Percentiles rank a stretch among this genome's conserved stretches.
These are phyloP conservation scores for Beaufortia kweichowensis DNA, from an alignment of 2,113 vertebrate genomes.

Conservation along the genomic window DNA sequence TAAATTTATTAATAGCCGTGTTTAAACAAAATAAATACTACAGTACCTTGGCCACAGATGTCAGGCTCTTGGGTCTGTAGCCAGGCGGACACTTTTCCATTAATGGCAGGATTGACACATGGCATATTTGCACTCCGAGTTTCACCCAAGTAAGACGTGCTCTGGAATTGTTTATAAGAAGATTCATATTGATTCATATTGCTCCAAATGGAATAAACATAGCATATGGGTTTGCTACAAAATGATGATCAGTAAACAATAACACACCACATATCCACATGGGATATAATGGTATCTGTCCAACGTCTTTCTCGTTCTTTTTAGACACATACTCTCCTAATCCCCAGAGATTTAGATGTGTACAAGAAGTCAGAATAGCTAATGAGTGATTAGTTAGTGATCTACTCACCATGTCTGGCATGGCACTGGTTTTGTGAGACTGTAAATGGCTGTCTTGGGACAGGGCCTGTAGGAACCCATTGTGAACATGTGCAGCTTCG, in stretches of 20 bases:
- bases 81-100: slow-evolving; percentile 75
- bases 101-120: slow-evolving; percentile 22
- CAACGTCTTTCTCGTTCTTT: slow-evolving; percentile 7
- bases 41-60: slow-evolving; percentile 81
- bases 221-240: no score
- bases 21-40: neutral
- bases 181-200: no score
- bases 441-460: slow-evolving; percentile 57
- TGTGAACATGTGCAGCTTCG: slow-evolving; percentile 72
- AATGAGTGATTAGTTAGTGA: neutral
- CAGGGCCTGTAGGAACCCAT: slow-evolving; percentile 71
- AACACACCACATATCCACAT: neutral
- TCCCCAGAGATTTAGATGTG: slow-evolving; percentile 9
- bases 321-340: slow-evolving; percentile 18
- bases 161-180: no score
- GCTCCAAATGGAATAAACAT: no score
- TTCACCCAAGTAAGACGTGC: slow-evolving; percentile 32
- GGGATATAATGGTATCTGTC: neutral
- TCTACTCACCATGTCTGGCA: slow-evolving; percentile 61
- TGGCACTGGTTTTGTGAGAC: slow-evolving; percentile 58
- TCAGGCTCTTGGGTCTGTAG: slow-evolving; percentile 79
- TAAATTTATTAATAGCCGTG: neutral
- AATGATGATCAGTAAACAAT: neutral
- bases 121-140: slow-evolving; percentile 27
- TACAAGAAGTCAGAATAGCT: neutral